Conservation (phyloP, 1,140 invertebrate genomes). For the Drosophila oshimai region DNA sequence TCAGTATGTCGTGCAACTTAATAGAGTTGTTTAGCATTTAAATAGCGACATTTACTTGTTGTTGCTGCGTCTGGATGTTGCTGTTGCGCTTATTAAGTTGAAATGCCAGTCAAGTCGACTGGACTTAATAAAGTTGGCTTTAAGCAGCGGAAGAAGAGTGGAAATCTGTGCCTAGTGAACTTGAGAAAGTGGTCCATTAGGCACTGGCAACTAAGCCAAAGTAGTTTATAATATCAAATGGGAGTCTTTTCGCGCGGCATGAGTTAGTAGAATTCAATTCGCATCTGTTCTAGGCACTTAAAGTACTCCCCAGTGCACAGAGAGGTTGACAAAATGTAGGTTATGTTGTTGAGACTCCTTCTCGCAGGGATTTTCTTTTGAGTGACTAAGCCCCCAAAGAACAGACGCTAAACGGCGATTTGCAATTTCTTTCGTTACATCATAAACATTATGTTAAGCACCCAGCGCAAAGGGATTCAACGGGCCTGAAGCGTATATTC, state of each 20-base stretch:
- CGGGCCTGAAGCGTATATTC: constrained; percentile 56
- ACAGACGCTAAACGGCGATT: constrained; percentile 49
- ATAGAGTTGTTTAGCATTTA: constrained; percentile 80
- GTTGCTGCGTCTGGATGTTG: constrained; percentile 42
- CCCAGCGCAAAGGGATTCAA: constrained; percentile 6
- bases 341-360: background rate
- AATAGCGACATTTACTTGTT: constrained; percentile 70
- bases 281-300: background rate
- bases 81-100: constrained; percentile 68
- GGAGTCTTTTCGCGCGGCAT: constrained; percentile 3
- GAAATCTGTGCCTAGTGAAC: constrained; percentile 52
- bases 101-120: constrained; percentile 58
- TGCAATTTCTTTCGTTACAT: constrained; percentile 51
- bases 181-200: constrained; percentile 53
- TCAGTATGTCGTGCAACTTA: constrained; percentile 73
- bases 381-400: background rate
- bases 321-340: background rate
- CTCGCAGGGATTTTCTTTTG: constrained; percentile 27
- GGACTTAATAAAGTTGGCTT: constrained; percentile 68
- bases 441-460: constrained; percentile 77
- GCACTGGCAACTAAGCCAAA: constrained; percentile 46
- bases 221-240: constrained; percentile 37
- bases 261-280: constrained; percentile 10
- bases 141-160: constrained; percentile 36
- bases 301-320: background rate